Conservation (phyloP, 2,113 vertebrate genomes). For the Gavia stellata region DNA sequence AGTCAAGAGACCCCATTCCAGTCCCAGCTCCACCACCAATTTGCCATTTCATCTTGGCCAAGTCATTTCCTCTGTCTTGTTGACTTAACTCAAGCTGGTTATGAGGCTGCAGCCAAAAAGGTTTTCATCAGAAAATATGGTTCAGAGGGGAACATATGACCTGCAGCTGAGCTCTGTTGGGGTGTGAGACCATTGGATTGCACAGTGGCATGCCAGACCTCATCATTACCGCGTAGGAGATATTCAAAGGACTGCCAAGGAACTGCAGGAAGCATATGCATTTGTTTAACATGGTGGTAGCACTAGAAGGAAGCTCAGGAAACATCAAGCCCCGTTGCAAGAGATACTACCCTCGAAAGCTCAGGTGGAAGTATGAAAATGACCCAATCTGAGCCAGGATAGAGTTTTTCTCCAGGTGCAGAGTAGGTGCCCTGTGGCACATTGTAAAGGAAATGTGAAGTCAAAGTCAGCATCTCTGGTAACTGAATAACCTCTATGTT, state of each 20-base stretch:
- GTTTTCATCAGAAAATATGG: slow-evolving; percentile 57
- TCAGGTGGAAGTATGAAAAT: background rate
- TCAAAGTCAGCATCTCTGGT: background rate
- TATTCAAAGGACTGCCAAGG: slow-evolving; percentile 18
- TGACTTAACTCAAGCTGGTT: slow-evolving; percentile 43
- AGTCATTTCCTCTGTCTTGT: background rate
- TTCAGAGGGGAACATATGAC: slow-evolving; percentile 64
- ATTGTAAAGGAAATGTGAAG: background rate
- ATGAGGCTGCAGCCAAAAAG: slow-evolving; percentile 40
- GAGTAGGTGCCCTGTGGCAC: background rate
- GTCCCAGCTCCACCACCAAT: background rate
- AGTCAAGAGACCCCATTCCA: background rate
- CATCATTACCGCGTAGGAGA: slow-evolving; percentile 41
- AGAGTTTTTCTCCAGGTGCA: background rate
- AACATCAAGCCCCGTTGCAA: background rate
- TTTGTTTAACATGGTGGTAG: slow-evolving; percentile 45
- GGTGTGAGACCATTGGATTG: slow-evolving; percentile 66
- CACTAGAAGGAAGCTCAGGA: slow-evolving; percentile 8
- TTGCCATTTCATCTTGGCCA: background rate
- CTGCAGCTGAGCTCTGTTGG: slow-evolving; percentile 62
- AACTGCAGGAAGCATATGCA: slow-evolving; percentile 60
- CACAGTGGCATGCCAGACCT: slow-evolving; percentile 61
- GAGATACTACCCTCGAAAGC: background rate
- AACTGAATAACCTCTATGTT: background rate
- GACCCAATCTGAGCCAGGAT: background rate